Evolutionary conservation across 2,888 invertebrate species (phyloP), one percentile per base, ranked within the genome.

Genomic region (Melipona beecheii): DNA sequence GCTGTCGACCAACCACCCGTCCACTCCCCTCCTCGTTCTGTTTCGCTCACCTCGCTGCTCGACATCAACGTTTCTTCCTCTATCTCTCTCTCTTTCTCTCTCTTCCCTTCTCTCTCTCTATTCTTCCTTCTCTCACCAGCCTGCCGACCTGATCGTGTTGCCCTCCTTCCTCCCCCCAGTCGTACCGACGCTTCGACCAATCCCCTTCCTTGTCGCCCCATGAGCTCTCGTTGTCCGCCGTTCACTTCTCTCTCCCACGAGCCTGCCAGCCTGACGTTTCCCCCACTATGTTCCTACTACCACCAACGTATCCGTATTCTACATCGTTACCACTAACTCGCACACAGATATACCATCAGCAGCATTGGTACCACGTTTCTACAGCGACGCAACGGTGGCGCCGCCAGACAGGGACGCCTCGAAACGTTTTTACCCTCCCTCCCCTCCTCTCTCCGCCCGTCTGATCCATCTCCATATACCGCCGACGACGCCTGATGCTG

Each of bases 351-450:
- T 13, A 65, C 31, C 58, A 86, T 58, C 60, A 58, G 24, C 62
- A 64, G 54, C 73, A 64, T 70, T 71, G 79, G 77, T 70, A 73
- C 80, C 65, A 83, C 83, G 82, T 84, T 86, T 84, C 83, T 79
- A 86, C 83, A 78, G 75, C 76, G 80, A 73, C 77, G 86, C 88
- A 82, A 88, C 79, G 75, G 86, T 87, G 88, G 88, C 91, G 91
- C 92, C 88, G 85, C 90, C 89, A 85, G 81, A 88, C 88, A 89
- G 91, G 88, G 89, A 90, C 91, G 91, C 90, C 84, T 84, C 81
- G 83, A 87, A 84, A 89, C 86, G 82, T 74, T 87, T 78, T 52
- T 74, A 76, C 75, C 81, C 64, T 81, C n/a, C 11, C 11, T 9
- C 2, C 31, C 4, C 31, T 31, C 31, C 75, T 66, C 78, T n/a